Evolutionary conservation across 2,113 vertebrate species (phyloP).

Genomic region (Leiothrix lutea): DNA sequence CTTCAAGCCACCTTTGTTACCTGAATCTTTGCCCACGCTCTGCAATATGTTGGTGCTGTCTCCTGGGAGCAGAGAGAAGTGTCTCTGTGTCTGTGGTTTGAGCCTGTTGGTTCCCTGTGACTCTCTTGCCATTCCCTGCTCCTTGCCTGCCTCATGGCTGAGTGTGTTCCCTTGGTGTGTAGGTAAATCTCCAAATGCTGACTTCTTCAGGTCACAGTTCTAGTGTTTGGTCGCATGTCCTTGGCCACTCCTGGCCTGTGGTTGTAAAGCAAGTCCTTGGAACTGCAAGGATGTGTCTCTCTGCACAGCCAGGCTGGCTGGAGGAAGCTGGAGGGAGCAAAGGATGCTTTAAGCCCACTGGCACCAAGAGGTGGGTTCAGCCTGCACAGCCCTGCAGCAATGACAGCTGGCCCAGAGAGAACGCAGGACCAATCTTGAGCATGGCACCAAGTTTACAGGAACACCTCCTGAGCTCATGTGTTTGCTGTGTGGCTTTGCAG

Average conservation of each 20-base stretch:
- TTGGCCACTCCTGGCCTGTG: background rate
- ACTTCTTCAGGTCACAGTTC: background rate
- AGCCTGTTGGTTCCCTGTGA: rapidly evolving
- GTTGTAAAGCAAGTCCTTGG: background rate
- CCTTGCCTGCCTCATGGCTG: background rate
- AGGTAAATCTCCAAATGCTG: background rate
- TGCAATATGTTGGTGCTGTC: background rate
- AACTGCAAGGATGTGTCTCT: background rate
- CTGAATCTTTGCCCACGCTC: background rate
- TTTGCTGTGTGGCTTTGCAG: background rate
- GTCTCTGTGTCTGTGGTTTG: background rate
- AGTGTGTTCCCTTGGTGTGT: rapidly evolving
- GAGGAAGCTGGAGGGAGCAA: rapidly evolving
- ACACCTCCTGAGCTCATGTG: background rate
- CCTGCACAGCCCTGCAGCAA: background rate
- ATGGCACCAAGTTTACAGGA: background rate
- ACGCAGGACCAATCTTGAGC: background rate
- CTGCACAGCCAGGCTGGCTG: background rate
- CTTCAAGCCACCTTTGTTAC: background rate
- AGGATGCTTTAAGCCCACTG: background rate
- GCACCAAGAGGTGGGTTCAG: background rate
- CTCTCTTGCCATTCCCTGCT: rapidly evolving
- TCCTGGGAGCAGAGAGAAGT: background rate
- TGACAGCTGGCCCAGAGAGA: background rate
- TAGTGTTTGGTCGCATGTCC: background rate